Evolutionary conservation across 2,888 invertebrate genomes (phyloP).

Genomic region (Ochropacha duplaris): DNA sequence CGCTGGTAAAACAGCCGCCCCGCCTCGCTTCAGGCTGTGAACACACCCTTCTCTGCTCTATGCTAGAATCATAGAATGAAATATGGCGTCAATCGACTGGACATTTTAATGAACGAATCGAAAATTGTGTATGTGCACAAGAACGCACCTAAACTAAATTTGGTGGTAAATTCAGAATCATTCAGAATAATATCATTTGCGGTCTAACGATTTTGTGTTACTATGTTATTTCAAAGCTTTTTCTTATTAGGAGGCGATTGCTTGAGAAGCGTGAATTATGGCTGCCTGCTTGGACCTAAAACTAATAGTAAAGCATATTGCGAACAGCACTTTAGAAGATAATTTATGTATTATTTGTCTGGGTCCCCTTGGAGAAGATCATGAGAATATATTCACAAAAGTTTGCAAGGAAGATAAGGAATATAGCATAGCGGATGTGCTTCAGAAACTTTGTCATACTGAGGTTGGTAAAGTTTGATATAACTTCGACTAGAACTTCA

Average conservation of each 20-base stretch:
- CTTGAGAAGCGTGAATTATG: constrained; percentile 37
- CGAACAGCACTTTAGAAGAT: constrained; percentile 58
- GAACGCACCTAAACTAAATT: constrained; percentile 38
- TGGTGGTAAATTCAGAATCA: constrained; percentile 46
- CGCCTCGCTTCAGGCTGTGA: too few relatives aligned
- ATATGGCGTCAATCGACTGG: not conserved
- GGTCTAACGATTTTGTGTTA: not conserved
- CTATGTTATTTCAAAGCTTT: constrained; percentile 18
- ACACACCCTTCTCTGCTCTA: too few relatives aligned
- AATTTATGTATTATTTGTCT: constrained; percentile 67
- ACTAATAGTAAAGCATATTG: constrained; percentile 59
- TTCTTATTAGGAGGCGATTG: constrained; percentile 19
- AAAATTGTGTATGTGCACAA: constrained; percentile 10
- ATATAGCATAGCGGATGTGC: constrained; percentile 64
- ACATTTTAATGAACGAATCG: constrained; percentile 37
- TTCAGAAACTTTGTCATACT: constrained; percentile 50
- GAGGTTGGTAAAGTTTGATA: constrained; percentile 39
- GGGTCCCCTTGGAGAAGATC: constrained; percentile 41
- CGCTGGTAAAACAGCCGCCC: too few relatives aligned
- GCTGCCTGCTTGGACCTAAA: constrained; percentile 49
- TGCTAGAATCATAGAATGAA: too few relatives aligned
- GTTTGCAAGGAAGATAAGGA: constrained; percentile 59
- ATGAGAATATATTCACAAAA: constrained; percentile 64
- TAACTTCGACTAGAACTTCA: too few relatives aligned
- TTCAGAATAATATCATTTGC: not conserved